Base-by-base conservation (phyloP, 2,797 vertebrate genomes). In the Ispidina lecontei region DNA sequence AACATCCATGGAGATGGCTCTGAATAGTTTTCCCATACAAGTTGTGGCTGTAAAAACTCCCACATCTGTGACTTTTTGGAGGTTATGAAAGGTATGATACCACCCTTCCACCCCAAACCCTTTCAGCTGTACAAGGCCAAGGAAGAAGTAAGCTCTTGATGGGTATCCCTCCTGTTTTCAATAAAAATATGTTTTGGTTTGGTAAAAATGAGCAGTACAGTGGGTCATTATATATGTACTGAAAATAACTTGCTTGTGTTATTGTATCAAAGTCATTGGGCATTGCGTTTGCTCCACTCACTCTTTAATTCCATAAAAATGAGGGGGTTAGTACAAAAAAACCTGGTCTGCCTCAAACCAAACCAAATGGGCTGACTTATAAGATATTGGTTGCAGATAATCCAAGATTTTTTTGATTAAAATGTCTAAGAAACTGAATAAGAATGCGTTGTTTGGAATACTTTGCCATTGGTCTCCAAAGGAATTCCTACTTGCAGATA, bases 381-480 rank as follows among this genome's bases (percentile, higher is more conserved):
- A 87, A 91, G 96, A 97, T 97, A 97, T 97, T 97, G 97, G 95
- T 95, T 96, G 95, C 97, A 97, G 98, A 98, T 97, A 98, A 97
- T 97, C 62, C 97, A 97, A 97, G 97, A 91, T 96, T 94, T 97
- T 96, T 97, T 96, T 97, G 89, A 97, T 98, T 98, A 98, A 96
- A 94, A 96, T 33, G 37, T 81, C 96, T 96, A 97, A 96, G 95
- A 97, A 97, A 98, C 95, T 96, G 95, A 98, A 97, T 97, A 97
- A 97, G 97, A 97, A 97, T 96, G 96, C 95, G 95, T 97, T 98
- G 97, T 98, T 98, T 98, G 96, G 96, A 97, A 97, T 97, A 96
- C 70, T 79, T 88, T 95, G 93, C 94, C 96, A 96, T 77, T 86
- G 93, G 95, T 96, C 96, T 96, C 96, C 91, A 71, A 90, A 97